These are phyloP conservation scores for Mesoclemmys tuberculata DNA, from an alignment of 2,113 vertebrate species.

Conservation along the genomic window DNA sequence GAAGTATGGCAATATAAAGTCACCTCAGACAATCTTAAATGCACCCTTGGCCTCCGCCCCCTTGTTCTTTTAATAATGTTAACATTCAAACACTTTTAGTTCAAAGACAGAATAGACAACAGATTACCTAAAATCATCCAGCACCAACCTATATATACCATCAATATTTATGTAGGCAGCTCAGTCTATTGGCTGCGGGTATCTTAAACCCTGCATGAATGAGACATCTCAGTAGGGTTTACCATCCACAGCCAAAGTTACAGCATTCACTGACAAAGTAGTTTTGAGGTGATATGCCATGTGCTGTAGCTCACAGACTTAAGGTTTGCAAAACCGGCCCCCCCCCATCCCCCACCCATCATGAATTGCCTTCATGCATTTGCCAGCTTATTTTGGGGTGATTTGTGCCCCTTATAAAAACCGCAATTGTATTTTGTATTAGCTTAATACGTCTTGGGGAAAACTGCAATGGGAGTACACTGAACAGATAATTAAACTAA, in stretches of 20 bases:
- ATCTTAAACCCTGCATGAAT: not conserved
- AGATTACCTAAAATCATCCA: not conserved
- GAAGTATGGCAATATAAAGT: not conserved
- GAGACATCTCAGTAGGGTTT: not conserved
- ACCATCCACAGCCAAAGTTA: not conserved
- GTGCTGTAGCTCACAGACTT: not conserved
- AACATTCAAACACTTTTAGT: not conserved
- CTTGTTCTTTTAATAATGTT: not conserved
- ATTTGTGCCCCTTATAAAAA: not conserved
- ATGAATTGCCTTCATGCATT: not conserved
- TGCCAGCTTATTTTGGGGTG: not conserved
- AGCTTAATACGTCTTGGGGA: not conserved
- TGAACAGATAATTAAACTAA: slow-evolving; percentile 19
- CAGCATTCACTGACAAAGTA: not conserved
- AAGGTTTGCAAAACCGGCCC: not conserved
- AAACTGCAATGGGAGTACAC: not conserved
- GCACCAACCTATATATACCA: not conserved
- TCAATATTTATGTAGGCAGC: not conserved
- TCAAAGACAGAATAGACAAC: not conserved
- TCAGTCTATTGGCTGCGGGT: not conserved
- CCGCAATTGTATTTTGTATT: not conserved
- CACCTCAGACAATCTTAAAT: not conserved
- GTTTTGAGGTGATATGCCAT: not conserved
- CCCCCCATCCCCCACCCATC: too few species aligned
- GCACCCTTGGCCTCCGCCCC: not conserved